Percentiles rank a stretch among this genome's conserved stretches.
Conservation (phyloP, 2,888 invertebrate genomes). For the Phytoseiulus persimilis region DNA sequence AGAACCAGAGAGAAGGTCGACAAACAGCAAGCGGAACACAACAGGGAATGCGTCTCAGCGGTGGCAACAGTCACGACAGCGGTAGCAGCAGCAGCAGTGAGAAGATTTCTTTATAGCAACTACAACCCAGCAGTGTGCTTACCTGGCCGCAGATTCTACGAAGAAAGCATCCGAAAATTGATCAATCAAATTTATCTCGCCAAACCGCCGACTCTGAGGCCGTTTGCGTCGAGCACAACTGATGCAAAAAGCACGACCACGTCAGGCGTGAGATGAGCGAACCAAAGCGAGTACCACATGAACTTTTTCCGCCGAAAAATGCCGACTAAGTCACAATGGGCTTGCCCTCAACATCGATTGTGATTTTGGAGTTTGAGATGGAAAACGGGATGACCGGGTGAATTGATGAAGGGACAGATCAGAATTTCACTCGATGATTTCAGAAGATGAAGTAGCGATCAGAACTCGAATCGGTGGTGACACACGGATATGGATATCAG, state of each 20-base stretch:
- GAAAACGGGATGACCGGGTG: not conserved
- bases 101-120: not conserved
- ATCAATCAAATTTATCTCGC: not conserved
- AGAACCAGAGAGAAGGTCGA: constrained; percentile 5
- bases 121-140: constrained; percentile 28
- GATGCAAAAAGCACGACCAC: constrained; percentile 5
- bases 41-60: not conserved
- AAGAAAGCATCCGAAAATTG: constrained; percentile 16
- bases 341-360: not conserved
- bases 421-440: not conserved
- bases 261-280: constrained; percentile 5
- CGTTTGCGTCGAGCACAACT: not conserved
- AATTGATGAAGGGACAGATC: too few species aligned
- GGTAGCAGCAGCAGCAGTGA: not conserved
- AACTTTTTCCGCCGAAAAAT: not conserved
- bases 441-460: not conserved
- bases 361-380: not conserved
- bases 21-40: not conserved
- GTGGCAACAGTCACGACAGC: not conserved
- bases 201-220: not conserved
- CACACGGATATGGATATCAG: too few species aligned
- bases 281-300: not conserved
- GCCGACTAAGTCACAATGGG: not conserved
- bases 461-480: not conserved
- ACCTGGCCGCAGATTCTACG: constrained; percentile 32